phyloP scores from a whole-genome alignment of 1,140 invertebrate genomes.

The Sinella curviseta region DNA sequence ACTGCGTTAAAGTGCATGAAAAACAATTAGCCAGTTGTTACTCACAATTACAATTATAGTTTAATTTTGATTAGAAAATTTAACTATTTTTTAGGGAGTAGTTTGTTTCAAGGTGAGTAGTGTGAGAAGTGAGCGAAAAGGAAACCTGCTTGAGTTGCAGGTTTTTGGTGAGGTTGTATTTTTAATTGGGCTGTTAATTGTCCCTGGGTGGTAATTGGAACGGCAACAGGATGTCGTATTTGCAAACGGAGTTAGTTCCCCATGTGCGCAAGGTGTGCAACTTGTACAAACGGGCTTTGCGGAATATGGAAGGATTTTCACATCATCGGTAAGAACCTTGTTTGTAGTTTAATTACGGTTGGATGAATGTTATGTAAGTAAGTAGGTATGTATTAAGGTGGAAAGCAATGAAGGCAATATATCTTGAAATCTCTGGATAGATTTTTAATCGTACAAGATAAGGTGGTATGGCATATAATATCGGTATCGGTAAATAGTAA shows the following conservation, averaged over 20 bases:
- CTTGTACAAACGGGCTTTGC: slow-evolving; percentile 68
- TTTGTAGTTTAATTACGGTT: slow-evolving; percentile 1
- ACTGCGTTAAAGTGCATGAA: too few relatives aligned
- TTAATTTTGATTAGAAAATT: too few relatives aligned
- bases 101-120: too few relatives aligned
- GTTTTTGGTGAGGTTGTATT: background rate
- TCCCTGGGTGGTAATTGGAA: too few relatives aligned
- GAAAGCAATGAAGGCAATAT: background rate
- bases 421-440: too few relatives aligned
- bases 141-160: background rate
- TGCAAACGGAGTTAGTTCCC: slow-evolving; percentile 54
- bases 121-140: too few relatives aligned
- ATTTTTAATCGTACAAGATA: too few relatives aligned
- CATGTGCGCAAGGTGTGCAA: slow-evolving; percentile 72
- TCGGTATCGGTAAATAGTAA: too few relatives aligned
- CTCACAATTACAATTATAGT: too few relatives aligned
- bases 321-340: slow-evolving; percentile 59
- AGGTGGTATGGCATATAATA: too few relatives aligned
- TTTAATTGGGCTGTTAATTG: background rate
- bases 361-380: background rate
- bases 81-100: too few relatives aligned
- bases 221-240: slow-evolving; percentile 52
- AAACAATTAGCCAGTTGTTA: too few relatives aligned
- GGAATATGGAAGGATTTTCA: slow-evolving; percentile 63
- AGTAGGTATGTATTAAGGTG: background rate